phyloP scores from a whole-genome alignment of 23 tunicate genomes.

The Halocynthia aurantium region DNA sequence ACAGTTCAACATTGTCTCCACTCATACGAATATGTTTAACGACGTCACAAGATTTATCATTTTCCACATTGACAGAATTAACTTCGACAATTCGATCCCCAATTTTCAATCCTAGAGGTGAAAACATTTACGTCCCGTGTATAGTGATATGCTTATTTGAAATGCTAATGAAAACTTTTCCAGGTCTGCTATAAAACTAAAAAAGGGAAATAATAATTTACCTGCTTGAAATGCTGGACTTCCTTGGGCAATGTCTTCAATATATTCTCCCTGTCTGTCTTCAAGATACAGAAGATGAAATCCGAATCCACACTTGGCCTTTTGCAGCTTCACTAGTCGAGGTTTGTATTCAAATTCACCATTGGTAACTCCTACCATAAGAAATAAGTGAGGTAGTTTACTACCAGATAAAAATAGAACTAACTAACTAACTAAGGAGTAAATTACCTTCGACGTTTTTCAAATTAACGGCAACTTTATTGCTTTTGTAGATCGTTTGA shows the following conservation, averaged over 20 bases:
- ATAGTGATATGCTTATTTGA: neutral
- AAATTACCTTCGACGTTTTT: constrained; percentile 87
- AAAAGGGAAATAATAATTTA: constrained; percentile 8
- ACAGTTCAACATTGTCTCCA: constrained; percentile 49
- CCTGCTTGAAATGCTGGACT: constrained; percentile 81
- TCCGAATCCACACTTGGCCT: constrained; percentile 67
- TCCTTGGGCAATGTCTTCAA: constrained; percentile 72
- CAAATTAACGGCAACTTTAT: constrained; percentile 75
- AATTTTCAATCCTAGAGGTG: constrained; percentile 60
- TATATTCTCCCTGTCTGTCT: constrained; percentile 96
- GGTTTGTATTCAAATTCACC: constrained; percentile 62
- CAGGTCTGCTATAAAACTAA: neutral
- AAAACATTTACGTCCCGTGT: neutral
- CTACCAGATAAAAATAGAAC: neutral
- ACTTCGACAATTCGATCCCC: constrained; percentile 98
- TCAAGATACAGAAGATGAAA: constrained; percentile 90
- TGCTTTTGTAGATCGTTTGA: constrained; percentile 49
- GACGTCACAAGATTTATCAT: constrained; percentile 81
- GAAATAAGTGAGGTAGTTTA: neutral
- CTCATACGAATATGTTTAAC: constrained; percentile 79
- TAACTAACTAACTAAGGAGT: neutral
- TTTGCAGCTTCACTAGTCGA: constrained; percentile 58
- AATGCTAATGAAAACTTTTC: too few species aligned
- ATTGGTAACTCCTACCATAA: constrained; percentile 53
- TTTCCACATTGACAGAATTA: constrained; percentile 75